Percentiles rank a stretch among this genome's conserved stretches.
Evolutionary conservation across 2,113 vertebrate species (phyloP).

Genomic region (Petromus typicus): DNA sequence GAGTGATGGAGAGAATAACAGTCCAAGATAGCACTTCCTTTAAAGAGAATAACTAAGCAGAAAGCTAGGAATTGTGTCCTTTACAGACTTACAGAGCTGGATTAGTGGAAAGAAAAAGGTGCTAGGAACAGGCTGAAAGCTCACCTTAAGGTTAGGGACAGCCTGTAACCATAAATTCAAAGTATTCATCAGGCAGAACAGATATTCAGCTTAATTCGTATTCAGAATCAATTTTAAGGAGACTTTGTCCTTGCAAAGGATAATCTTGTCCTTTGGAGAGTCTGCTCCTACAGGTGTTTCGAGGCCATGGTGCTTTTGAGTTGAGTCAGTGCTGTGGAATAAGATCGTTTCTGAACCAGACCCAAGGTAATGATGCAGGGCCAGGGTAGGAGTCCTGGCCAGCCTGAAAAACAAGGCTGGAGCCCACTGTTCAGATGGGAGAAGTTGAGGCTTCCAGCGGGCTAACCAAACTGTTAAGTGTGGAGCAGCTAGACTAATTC

Average conservation of each 20-base stretch:
- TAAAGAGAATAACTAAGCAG: not conserved
- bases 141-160: not conserved
- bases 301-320: not conserved
- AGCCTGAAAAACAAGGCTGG: not conserved
- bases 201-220: not conserved
- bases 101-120: not conserved
- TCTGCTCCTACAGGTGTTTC: not conserved
- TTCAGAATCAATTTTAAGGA: not conserved
- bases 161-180: not conserved
- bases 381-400: not conserved
- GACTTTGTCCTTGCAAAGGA: not conserved
- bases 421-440: not conserved
- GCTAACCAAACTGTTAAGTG: not conserved
- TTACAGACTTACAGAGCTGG: not conserved
- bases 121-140: not conserved
- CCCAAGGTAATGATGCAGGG: not conserved
- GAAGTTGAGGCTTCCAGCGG: not conserved
- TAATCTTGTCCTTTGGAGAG: not conserved
- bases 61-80: not conserved
- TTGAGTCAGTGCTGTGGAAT: not conserved
- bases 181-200: not conserved
- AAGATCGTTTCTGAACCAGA: not conserved
- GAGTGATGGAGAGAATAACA: not conserved
- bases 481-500: not conserved
- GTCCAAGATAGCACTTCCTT: not conserved